Base-by-base conservation (phyloP, 2,797 vertebrate genomes). In the Poeciliopsis gracilis region DNA sequence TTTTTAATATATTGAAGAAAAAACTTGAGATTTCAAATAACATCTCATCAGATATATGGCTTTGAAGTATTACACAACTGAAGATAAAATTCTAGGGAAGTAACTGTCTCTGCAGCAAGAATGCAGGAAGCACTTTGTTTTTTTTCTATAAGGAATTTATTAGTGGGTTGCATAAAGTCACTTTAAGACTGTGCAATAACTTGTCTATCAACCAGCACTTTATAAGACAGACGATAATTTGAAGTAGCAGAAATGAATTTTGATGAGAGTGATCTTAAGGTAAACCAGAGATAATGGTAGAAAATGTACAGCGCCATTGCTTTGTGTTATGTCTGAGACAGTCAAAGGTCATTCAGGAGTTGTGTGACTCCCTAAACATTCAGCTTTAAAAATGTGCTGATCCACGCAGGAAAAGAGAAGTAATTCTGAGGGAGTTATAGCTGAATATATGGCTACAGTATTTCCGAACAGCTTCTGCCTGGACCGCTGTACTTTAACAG, bases 281-380 rank as follows among this genome's bases (percentile, higher is more conserved):
- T 91, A 90, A 92, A 93, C 92, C 33, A 28, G 30, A 59, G 57
- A 81, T 84, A 75, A 28, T 77, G 43, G 82, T 72, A 84, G 82
- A 81, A 70, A 6, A 73, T 46, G 84, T 83, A 57, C 38, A 49
- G 45, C 70, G 8, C 74, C 61, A 30, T 72, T 80, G 23, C 9
- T 61, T 66, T 75, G 57, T 85, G 84, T 87, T 63, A 77, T 77
- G 74, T 84, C 76, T 8, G 69, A 78, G 30, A 73, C 12, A 61
- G 78, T 77, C 77, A 75, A 78, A 84, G 82, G 79, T 87, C 82
- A 81, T 84, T 53, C 70, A 76, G 76, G 77, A 71, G 18, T 72
- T 5, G 41, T 63, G 45, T 86, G 72, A 72, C 81, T 82, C 78
- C 83, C 51, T 78, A 70, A 77, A 75, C 78, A 79, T 72, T 45